phyloP scores from a whole-genome alignment of 2,888 invertebrate species.

The Monopis laevigella region DNA sequence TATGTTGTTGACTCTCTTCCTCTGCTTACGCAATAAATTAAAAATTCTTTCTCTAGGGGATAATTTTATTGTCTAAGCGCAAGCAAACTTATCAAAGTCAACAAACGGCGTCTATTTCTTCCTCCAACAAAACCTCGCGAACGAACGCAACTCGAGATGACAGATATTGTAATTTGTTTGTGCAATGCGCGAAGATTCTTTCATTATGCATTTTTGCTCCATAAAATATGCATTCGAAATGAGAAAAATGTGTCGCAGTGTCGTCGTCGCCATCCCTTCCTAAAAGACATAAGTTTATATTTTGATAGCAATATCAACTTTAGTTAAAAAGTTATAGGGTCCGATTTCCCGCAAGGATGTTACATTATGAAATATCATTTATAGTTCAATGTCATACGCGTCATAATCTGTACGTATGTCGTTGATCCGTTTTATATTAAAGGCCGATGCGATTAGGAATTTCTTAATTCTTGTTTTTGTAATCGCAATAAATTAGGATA shows the following conservation, averaged over 20 bases:
- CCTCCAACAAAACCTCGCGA: background rate
- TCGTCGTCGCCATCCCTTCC: background rate
- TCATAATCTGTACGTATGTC: conserved; percentile 12
- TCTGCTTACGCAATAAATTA: conserved; percentile 9
- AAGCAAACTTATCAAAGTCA: conserved; percentile 9
- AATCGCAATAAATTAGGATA: conserved; percentile 21
- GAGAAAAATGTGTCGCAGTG: conserved; percentile 55
- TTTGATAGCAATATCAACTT: too few relatives aligned
- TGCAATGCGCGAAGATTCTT: conserved; percentile 42
- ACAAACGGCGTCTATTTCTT: conserved; percentile 9
- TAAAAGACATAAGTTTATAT: too few relatives aligned
- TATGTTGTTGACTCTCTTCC: conserved; percentile 4
- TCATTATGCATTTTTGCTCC: conserved; percentile 54
- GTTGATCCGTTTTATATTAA: conserved; percentile 7
- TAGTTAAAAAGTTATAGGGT: too few relatives aligned
- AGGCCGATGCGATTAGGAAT: conserved; percentile 15
- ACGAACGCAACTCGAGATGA: conserved; percentile 22
- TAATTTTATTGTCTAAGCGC: conserved; percentile 11
- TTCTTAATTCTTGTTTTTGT: conserved; percentile 17
- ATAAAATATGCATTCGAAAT: conserved; percentile 64
- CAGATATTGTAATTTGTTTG: conserved; percentile 51
- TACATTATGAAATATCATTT: background rate
- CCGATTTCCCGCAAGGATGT: too few relatives aligned
- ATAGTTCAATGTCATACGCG: background rate
- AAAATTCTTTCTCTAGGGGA: conserved; percentile 11